phyloP scores from a whole-genome alignment of 2,888 invertebrate species.

The Leucania comma region DNA sequence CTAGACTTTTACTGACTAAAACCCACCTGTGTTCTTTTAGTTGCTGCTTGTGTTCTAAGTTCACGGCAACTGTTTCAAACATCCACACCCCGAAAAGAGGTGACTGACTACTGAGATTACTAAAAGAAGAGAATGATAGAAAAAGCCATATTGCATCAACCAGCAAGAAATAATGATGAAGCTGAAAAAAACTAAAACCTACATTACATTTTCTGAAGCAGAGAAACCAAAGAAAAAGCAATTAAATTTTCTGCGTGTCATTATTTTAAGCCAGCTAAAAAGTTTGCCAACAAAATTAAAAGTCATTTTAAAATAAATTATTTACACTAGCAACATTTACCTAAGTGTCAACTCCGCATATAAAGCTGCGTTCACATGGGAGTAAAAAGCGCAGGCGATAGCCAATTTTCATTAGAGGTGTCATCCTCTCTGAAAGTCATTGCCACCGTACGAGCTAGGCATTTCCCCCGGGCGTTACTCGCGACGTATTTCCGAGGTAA shows the following conservation, averaged over 20 bases:
- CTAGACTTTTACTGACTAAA: too few species aligned
- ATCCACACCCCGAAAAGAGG: too few species aligned
- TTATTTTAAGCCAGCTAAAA: neutral
- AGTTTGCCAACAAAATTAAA: neutral
- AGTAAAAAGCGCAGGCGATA: slow-evolving; percentile 42
- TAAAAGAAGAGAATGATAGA: too few species aligned
- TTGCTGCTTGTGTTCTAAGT: too few species aligned
- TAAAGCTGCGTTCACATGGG: slow-evolving; percentile 53
- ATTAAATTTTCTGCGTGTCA: too few species aligned
- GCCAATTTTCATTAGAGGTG: slow-evolving; percentile 65
- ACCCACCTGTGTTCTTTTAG: too few species aligned
- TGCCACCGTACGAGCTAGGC: slow-evolving; percentile 49
- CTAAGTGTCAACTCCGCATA: slow-evolving; percentile 9
- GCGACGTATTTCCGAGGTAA: slow-evolving; percentile 58
- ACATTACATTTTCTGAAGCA: slow-evolving; percentile 9
- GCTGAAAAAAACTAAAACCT: neutral
- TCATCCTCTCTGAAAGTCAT: slow-evolving; percentile 56
- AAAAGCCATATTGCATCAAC: too few species aligned
- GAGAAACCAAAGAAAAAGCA: neutral
- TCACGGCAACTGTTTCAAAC: too few species aligned
- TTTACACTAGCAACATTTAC: slow-evolving; percentile 40
- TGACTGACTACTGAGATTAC: too few species aligned
- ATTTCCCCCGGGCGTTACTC: slow-evolving; percentile 63
- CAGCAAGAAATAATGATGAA: too few species aligned
- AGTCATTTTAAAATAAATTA: neutral